Conservation (phyloP, 64 coral and sea anemone species). For the Stylophora pistillata region DNA sequence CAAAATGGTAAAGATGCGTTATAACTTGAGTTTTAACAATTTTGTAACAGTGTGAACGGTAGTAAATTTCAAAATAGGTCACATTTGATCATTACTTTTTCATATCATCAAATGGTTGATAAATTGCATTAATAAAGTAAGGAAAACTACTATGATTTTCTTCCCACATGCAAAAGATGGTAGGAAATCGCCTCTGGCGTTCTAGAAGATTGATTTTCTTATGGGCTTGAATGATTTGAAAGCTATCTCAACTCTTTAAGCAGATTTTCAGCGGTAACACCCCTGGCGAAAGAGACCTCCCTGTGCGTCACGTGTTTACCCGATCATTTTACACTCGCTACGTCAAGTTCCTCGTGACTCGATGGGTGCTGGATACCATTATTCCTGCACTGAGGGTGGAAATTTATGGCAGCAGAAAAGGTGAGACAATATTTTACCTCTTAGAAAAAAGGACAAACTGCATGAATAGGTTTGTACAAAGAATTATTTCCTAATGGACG, state of each 20-base stretch:
- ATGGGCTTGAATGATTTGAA: background rate
- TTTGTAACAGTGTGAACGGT: too few species aligned
- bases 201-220: background rate
- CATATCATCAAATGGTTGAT: too few species aligned
- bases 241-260: background rate
- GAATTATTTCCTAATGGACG: background rate
- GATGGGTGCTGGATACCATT: background rate
- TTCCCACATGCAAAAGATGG: too few species aligned
- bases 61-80: too few species aligned
- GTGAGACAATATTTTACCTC: background rate
- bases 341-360: conserved; percentile 18
- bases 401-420: conserved; percentile 29
- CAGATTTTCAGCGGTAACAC: background rate
- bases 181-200: too few species aligned
- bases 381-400: background rate
- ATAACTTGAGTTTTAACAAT: too few species aligned
- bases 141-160: too few species aligned
- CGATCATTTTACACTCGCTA: conserved; percentile 4
- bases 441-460: background rate
- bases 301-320: conserved; percentile 1
- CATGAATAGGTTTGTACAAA: background rate
- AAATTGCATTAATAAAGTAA: too few species aligned
- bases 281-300: background rate
- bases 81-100: too few species aligned
- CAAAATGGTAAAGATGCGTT: too few species aligned